phyloP scores from a whole-genome alignment of 2,888 invertebrate species.

The Oxystoma pomonae region DNA sequence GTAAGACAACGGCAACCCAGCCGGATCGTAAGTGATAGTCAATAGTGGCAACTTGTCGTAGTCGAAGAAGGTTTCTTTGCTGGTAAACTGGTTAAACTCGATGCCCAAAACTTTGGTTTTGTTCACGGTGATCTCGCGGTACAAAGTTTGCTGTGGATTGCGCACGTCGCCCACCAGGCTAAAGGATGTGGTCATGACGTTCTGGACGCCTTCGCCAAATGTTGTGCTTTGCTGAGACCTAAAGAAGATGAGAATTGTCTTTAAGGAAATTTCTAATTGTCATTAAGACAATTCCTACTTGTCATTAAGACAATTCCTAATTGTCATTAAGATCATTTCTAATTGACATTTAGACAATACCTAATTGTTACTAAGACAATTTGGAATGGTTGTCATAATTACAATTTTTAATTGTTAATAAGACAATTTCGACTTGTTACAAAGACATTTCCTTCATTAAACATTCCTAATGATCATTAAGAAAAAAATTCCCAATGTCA shows the following conservation, averaged over 20 bases:
- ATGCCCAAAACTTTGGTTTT: constrained; percentile 84
- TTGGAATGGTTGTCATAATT: too few relatives aligned
- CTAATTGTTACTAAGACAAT: too few relatives aligned
- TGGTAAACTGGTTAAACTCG: constrained; percentile 88
- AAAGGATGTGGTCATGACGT: constrained; percentile 72
- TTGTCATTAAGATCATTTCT: too few relatives aligned
- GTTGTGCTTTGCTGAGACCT: constrained; percentile 71
- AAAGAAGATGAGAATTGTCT: too few relatives aligned
- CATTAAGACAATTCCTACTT: too few relatives aligned
- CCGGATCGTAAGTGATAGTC: constrained; percentile 82
- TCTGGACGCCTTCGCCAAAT: constrained; percentile 67
- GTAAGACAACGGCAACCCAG: constrained; percentile 84
- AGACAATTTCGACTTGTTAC: too few relatives aligned
- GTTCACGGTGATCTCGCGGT: constrained; percentile 79
- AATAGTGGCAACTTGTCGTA: constrained; percentile 77
- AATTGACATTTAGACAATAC: too few relatives aligned
- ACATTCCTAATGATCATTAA: too few relatives aligned
- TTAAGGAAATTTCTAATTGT: background rate
- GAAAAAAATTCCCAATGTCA: too few relatives aligned
- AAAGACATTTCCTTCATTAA: too few relatives aligned
- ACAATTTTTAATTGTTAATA: too few relatives aligned
- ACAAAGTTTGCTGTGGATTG: constrained; percentile 79
- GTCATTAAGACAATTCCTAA: too few relatives aligned
- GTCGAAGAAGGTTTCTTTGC: constrained; percentile 87
- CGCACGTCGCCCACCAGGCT: constrained; percentile 81